Base-by-base conservation (phyloP, 2,888 invertebrate genomes). In the Campoplex nolae region DNA sequence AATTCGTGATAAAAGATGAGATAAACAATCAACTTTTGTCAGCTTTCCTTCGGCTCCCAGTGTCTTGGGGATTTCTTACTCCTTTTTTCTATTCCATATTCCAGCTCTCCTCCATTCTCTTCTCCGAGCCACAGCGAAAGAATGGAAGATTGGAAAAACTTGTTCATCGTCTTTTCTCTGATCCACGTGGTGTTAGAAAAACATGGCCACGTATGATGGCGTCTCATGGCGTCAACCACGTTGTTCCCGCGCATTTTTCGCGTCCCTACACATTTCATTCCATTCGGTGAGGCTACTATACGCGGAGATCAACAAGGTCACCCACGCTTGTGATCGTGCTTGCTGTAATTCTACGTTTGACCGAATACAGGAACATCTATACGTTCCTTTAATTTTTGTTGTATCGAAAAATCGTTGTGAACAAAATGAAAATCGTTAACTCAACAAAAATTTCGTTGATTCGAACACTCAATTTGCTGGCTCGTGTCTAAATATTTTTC, bases 181-280 rank as follows among this genome's bases (percentile, higher is more conserved):
- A 90, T 90, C 91, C 92, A 92, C 92, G 92, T 92, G 92, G 91
- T 91, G 88, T 85, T 88, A 89, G 89, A 88, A 89, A 88, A 90
- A 90, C 91, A 90, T 91, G 90, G 88, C 87, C 91, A 92, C 82
- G 16, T 70, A 62, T 93, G 89, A 93, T 93, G 93, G 93, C 93
- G 92, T 90, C 88, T 84, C 78, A 90, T 88, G 89, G 89, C 89
- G 88, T 89, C 88, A 88, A 88, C 89, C 81, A 83, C 80, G 86
- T 73, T 56, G 83, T 77, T 78, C 85, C 75, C 79, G 74, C 67
- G 79, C 62, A 28, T 75, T 73, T 65, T 75, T 77, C 68, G 35
- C 62, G 73, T 75, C 79, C 79, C 80, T 78, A 58, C 58, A 73
- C 71, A 38, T 74, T 85, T 83, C 68, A 56, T 70, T 81, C 18